Conservation (phyloP, 2,113 vertebrate species). For the Anarhynchus alexandrinus region DNA sequence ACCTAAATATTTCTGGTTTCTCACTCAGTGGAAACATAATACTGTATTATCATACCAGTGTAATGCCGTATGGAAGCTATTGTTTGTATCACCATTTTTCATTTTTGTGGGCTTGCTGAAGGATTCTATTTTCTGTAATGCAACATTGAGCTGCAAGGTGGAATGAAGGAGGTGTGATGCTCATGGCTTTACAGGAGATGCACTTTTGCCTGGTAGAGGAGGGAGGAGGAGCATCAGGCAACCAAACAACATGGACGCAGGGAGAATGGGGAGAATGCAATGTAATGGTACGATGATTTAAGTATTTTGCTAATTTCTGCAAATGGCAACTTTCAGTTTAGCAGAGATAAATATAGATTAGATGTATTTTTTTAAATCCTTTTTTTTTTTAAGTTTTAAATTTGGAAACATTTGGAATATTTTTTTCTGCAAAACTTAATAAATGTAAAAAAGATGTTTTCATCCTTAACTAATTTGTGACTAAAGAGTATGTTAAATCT, state of each 20-base stretch:
- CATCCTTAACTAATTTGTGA: neutral
- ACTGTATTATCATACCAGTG: neutral
- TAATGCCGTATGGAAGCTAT: neutral
- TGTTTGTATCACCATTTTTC: neutral
- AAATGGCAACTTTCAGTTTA: neutral
- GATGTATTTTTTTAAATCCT: neutral
- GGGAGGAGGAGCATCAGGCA: neutral
- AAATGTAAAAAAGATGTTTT: neutral
- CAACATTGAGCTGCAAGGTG: neutral
- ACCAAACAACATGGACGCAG: neutral
- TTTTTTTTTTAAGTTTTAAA: neutral
- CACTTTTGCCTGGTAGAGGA: neutral
- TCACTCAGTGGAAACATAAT: neutral
- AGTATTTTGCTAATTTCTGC: neutral
- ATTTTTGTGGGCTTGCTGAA: neutral
- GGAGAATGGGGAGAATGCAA: neutral
- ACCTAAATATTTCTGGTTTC: neutral
- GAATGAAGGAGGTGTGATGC: neutral
- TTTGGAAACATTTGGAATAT: neutral
- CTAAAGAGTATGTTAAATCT: neutral
- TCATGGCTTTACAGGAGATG: neutral
- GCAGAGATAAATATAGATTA: rapidly evolving
- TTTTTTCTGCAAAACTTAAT: neutral
- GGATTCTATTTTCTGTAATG: neutral
- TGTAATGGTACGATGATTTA: neutral